Evolutionary conservation across 2,113 vertebrate species (phyloP).

Genomic region (Columbina picui): DNA sequence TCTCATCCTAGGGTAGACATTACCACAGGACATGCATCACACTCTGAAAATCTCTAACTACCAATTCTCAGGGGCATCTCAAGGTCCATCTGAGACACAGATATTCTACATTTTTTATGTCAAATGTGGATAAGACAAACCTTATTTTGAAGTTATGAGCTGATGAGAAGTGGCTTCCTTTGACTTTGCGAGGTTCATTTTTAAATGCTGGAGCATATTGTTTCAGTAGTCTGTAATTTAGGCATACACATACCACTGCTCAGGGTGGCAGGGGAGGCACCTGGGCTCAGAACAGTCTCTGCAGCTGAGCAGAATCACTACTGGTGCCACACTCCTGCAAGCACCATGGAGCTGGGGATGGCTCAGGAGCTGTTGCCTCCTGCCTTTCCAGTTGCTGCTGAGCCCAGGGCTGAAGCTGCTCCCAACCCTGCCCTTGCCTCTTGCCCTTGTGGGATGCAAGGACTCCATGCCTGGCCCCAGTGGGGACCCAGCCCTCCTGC

Average conservation of each 20-base stretch:
- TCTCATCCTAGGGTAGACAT: neutral
- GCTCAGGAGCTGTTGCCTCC: neutral
- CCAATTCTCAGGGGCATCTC: neutral
- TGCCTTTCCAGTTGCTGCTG: neutral
- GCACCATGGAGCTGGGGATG: accelerated
- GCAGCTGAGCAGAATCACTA: neutral
- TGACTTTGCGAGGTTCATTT: neutral
- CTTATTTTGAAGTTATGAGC: neutral
- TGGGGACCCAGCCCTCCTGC: accelerated
- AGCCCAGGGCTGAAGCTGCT: neutral
- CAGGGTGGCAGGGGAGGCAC: neutral
- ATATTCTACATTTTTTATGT: neutral
- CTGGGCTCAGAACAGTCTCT: neutral
- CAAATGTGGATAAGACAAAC: neutral
- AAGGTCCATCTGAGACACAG: neutral
- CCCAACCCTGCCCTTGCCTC: neutral
- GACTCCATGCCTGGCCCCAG: neutral
- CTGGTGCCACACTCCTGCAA: neutral
- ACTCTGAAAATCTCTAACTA: neutral
- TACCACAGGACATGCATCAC: neutral
- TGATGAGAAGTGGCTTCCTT: neutral
- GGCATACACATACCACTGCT: neutral
- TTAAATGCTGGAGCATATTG: neutral
- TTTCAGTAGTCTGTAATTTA: neutral
- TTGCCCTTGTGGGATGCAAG: neutral